phyloP scores from a whole-genome alignment of 2,797 vertebrate genomes.

The Sitta carolinensis region DNA sequence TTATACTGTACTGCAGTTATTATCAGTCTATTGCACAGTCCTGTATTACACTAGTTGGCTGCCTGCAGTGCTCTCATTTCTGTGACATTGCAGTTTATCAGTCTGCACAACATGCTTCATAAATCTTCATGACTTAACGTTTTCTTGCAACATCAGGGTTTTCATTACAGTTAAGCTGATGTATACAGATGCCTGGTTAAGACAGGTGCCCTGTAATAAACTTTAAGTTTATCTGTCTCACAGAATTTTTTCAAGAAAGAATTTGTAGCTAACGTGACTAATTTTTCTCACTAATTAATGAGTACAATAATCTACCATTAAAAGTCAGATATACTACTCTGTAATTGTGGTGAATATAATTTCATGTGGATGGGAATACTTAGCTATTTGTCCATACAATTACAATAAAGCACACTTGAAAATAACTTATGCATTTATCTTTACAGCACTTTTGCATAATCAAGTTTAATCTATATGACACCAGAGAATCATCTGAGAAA shows the following conservation, averaged over 20 bases:
- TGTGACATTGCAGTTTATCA: not conserved
- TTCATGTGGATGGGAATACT: not conserved
- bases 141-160: not conserved
- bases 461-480: slow-evolving; percentile 8
- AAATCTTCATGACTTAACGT: not conserved
- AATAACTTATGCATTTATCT: not conserved
- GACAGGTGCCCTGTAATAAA: not conserved
- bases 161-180: not conserved
- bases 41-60: not conserved
- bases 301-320: not conserved
- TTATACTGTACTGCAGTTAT: not conserved
- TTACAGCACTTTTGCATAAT: slow-evolving; percentile 7
- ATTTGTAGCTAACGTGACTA: not conserved
- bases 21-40: not conserved
- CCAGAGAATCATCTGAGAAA: slow-evolving; percentile 22
- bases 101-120: not conserved
- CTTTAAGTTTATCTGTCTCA: not conserved
- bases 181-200: not conserved
- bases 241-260: not conserved
- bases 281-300: not conserved
- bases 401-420: not conserved
- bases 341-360: not conserved
- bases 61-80: not conserved
- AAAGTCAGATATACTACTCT: not conserved
- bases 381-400: not conserved